A percentile compares a stretch with the other conserved stretches of the same genome.
These are phyloP conservation scores for Hirundo rustica DNA, from an alignment of 2,797 vertebrate genomes.

Conservation along the genomic window DNA sequence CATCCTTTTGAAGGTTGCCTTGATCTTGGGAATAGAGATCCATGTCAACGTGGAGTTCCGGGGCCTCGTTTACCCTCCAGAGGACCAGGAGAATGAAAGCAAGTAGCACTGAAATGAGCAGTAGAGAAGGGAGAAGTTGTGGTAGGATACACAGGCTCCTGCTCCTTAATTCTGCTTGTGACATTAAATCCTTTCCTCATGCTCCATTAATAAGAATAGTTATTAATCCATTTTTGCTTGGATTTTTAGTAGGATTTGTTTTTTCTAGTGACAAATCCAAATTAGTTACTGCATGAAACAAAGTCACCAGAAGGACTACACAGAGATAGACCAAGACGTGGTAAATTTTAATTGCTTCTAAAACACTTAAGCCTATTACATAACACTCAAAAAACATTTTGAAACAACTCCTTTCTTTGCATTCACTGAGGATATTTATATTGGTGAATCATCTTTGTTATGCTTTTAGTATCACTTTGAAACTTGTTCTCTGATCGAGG, in stretches of 20 bases:
- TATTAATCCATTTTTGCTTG: neutral
- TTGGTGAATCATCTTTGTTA: neutral
- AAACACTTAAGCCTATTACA: neutral
- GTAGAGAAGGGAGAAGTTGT: neutral
- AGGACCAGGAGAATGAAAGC: slow-evolving; percentile 95
- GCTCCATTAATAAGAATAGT: neutral
- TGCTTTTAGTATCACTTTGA: neutral
- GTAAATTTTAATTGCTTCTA: neutral
- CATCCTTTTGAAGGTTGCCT: slow-evolving; percentile 95
- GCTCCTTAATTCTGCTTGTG: neutral
- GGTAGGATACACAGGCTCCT: neutral
- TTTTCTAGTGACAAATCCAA: neutral
- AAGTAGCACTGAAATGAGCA: slow-evolving; percentile 65
- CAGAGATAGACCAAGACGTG: neutral
- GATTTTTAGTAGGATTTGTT: neutral
- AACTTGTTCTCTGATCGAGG: neutral
- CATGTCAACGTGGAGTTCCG: slow-evolving; percentile 97
- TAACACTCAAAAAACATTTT: neutral
- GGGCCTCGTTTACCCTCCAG: slow-evolving; percentile 90
- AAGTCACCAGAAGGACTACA: neutral
- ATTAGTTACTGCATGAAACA: neutral
- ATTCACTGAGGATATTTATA: neutral
- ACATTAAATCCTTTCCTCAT: neutral
- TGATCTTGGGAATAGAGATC: slow-evolving; percentile 96
- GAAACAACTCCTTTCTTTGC: neutral